Conservation (phyloP, 2,797 vertebrate genomes). For the Fistularia commersonii region DNA sequence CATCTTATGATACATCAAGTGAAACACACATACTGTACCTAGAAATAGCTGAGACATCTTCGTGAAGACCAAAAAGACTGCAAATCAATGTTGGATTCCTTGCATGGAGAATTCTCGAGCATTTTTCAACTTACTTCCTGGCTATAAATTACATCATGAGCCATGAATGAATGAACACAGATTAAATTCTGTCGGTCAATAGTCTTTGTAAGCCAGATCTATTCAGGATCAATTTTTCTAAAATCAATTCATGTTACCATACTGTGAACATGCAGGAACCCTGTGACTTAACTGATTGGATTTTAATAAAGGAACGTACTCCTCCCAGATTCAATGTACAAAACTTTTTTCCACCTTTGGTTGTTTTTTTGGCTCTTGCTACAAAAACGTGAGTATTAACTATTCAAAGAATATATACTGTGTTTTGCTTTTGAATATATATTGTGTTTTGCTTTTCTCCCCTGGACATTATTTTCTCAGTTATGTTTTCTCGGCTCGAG, state of each 20-base stretch:
- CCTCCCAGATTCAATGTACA: too few relatives aligned
- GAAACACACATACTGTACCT: conserved; percentile 9
- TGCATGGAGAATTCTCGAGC: conserved; percentile 1
- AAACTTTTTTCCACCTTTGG: not conserved
- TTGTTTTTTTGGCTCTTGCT: too few relatives aligned
- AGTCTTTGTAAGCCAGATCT: conserved; percentile 15
- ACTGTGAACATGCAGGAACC: conserved; percentile 5
- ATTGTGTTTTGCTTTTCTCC: too few relatives aligned
- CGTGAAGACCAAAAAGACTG: conserved; percentile 19
- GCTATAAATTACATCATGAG: conserved; percentile 7
- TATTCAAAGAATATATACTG: too few relatives aligned
- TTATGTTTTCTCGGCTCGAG: conserved; percentile 19
- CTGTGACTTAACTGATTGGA: conserved; percentile 22
- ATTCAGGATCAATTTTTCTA: conserved; percentile 33
- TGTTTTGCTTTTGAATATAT: too few relatives aligned
- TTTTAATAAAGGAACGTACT: not conserved
- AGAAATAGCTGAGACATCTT: conserved; percentile 26
- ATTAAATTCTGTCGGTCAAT: conserved; percentile 11
- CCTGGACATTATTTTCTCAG: not conserved
- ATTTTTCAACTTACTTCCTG: not conserved
- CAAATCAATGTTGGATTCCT: conserved; percentile 6
- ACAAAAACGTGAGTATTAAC: too few relatives aligned
- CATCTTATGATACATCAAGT: conserved; percentile 22
- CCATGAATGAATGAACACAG: too few relatives aligned
- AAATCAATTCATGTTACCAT: conserved; percentile 33